phyloP scores from a whole-genome alignment of 2,797 vertebrate species.

The Scolopax bukidnonensis region DNA sequence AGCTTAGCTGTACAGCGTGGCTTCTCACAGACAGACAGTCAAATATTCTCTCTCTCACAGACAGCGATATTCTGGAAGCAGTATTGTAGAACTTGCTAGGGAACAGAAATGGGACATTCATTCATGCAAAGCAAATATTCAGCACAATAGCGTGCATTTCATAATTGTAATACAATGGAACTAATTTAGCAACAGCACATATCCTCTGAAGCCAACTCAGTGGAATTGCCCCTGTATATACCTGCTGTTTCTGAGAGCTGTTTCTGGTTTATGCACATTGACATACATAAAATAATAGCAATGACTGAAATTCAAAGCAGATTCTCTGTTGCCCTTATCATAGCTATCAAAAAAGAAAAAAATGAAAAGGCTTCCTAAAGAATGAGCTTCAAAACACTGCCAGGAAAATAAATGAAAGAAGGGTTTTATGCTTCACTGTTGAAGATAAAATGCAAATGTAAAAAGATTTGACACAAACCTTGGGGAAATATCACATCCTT shows the following conservation, averaged over 20 bases:
- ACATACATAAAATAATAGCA: background rate
- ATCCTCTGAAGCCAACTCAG: background rate
- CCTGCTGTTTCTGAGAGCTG: background rate
- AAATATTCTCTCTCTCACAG: background rate
- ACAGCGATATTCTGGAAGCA: background rate
- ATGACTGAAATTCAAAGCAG: background rate
- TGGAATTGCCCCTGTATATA: background rate
- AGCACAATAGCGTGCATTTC: background rate
- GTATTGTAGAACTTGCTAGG: background rate
- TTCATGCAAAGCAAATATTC: background rate
- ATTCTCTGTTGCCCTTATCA: background rate
- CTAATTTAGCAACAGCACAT: background rate
- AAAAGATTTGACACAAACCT: conserved; percentile 83
- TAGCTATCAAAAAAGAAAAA: background rate
- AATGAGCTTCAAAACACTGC: conserved; percentile 17
- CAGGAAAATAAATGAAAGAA: background rate
- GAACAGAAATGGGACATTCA: background rate
- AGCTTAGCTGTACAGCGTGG: background rate
- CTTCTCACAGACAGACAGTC: background rate
- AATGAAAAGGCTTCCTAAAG: background rate
- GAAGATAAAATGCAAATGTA: conserved; percentile 51
- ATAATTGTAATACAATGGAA: background rate
- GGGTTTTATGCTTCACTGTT: conserved; percentile 7
- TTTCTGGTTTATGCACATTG: background rate
- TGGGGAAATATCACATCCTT: conserved; percentile 99